These are phyloP conservation scores for Harmothoe impar DNA, from an alignment of 2,888 invertebrate genomes.

Conservation along the genomic window DNA sequence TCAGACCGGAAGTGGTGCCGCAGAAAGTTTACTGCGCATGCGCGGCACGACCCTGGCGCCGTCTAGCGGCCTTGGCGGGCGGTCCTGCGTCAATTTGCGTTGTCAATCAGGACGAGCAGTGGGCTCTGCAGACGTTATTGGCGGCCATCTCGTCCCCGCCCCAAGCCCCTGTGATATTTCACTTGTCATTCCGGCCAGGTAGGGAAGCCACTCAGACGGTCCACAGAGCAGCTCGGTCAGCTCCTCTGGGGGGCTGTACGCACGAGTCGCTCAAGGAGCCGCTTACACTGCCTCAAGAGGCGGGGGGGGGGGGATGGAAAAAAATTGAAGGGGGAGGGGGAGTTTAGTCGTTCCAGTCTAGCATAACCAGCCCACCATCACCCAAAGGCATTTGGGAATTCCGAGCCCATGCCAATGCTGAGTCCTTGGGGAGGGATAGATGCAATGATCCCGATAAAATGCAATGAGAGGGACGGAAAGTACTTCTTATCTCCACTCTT, in stretches of 20 bases:
- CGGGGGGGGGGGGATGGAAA: too few species aligned
- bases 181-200: constrained; percentile 31
- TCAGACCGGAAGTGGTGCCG: background rate
- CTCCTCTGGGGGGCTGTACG: background rate
- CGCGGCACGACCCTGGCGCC: constrained; percentile 9
- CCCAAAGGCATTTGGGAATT: background rate
- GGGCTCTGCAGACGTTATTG: background rate
- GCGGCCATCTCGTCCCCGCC: background rate
- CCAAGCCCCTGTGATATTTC: background rate
- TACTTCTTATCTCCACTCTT: background rate
- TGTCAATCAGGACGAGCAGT: background rate
- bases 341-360: background rate
- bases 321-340: background rate
- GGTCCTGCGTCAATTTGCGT: background rate
- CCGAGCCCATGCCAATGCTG: background rate
- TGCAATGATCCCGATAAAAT: constrained; percentile 29
- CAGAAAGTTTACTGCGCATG: background rate
- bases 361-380: background rate
- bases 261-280: background rate
- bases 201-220: background rate
- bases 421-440: background rate
- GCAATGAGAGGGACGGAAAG: background rate
- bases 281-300: background rate
- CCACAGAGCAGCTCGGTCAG: background rate
- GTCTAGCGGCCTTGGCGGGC: background rate